Percentiles rank a stretch among this genome's conserved stretches.
phyloP scores from a whole-genome alignment of 2,113 vertebrate genomes.

The Ptilorrhoa leucosticta region DNA sequence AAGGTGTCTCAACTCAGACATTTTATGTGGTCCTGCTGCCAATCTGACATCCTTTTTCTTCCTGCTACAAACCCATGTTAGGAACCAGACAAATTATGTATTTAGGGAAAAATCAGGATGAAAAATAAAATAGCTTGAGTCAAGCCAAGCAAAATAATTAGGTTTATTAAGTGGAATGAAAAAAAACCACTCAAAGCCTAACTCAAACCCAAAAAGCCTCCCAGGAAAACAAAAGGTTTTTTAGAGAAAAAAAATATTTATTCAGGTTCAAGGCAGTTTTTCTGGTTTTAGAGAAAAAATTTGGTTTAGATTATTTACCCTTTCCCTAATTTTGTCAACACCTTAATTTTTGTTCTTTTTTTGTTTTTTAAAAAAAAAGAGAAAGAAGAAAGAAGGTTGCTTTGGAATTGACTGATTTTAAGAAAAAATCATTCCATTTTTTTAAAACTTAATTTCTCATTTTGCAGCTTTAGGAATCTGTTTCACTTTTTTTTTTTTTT shows the following conservation, averaged over 20 bases:
- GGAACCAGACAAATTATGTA: neutral
- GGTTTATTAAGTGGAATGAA: neutral
- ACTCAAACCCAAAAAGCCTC: neutral
- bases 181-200: neutral
- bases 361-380: neutral
- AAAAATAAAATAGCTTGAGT: neutral
- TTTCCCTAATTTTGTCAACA: neutral
- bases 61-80: neutral
- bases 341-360: neutral
- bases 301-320: neutral
- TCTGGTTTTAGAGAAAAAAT: neutral
- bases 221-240: neutral
- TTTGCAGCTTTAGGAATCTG: neutral
- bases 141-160: neutral
- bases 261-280: neutral
- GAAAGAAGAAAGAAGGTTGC: fast-evolving
- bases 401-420: neutral
- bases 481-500: neutral
- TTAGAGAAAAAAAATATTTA: neutral
- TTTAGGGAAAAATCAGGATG: neutral
- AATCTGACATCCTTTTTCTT: neutral
- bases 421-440: fast-evolving
- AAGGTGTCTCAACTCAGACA: neutral
- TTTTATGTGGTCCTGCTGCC: neutral
- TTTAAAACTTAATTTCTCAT: neutral